Evolutionary conservation across 2,888 invertebrate genomes (phyloP), one percentile per base, ranked within the genome.

Genomic region (Candidula unifasciata): DNA sequence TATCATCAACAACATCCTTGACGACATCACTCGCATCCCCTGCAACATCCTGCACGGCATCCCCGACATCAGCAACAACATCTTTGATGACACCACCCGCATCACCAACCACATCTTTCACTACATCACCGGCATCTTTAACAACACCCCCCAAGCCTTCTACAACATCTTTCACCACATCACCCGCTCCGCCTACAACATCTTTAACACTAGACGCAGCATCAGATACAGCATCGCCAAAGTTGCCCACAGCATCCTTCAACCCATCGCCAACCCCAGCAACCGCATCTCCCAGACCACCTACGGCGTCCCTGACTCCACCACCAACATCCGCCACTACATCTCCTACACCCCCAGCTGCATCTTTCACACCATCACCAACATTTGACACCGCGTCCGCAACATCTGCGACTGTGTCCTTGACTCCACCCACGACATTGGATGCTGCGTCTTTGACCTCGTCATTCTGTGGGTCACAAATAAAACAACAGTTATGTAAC

Each of bases 11-110:
- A 18, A 44, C 60, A 1, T 73, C 57, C 27, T 73, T 68, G 44
- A 30, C 24, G 24, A 30, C 44, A 27, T 44, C 66, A 2, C 52
- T 44, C 0, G 30, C 8, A 8, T 80, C 68, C 18, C 44, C 80
- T 37, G 30, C 64, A n/a, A 68, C 80, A 44, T 80, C 80, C n/a
- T 80, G 37, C 37, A 16, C 30, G 6, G 35, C n/a, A 33, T 37
- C 79, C 44, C 13, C 79, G 10, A 30, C 66, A 64, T 60, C 60
- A 27, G 16, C 24, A 13, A 30, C 66, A 27, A 68, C 44, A 27
- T 80, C 66, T 80, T 68, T 37, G 0, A 21, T 3, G 10, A 5
- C 68, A n/a, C 27, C 80, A 5, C 27, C 80, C 2, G 30, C 80
- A 44, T 80, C 44, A 10, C 35, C 27, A 18, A 52, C 69, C 2